These are phyloP conservation scores for Furnarius figulus DNA, from an alignment of 2,113 vertebrate species.

Conservation along the genomic window DNA sequence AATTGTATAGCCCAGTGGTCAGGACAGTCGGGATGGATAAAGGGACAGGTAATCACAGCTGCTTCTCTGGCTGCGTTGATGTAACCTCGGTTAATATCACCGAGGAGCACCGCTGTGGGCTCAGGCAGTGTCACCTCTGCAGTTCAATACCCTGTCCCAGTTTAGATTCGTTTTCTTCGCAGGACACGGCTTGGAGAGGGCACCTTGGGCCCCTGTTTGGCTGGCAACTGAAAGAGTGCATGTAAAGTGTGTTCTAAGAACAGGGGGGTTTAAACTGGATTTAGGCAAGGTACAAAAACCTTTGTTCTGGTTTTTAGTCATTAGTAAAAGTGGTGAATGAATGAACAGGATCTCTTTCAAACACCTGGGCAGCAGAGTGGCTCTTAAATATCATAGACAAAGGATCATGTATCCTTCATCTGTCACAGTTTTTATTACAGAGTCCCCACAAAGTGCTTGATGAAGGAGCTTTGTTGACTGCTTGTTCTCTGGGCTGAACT, in stretches of 20 bases:
- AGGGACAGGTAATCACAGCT: conserved; percentile 34
- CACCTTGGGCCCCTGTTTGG: neutral
- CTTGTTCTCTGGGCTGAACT: neutral
- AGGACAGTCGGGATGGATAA: neutral
- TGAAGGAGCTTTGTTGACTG: neutral
- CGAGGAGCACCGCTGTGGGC: neutral
- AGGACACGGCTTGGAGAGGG: neutral
- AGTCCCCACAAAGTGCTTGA: neutral
- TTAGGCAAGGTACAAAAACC: neutral
- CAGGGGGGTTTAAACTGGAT: neutral
- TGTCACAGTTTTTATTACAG: neutral
- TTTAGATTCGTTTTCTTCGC: neutral
- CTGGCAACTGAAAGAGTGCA: neutral
- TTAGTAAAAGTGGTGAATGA: neutral
- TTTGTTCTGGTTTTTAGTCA: neutral
- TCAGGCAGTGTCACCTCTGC: neutral
- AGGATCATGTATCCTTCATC: neutral
- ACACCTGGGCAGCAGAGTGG: neutral
- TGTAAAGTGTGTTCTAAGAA: neutral
- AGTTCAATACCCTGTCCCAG: neutral
- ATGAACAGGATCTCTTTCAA: neutral
- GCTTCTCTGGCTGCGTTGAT: neutral
- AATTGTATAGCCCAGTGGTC: neutral
- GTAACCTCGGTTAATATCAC: neutral
- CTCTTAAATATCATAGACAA: neutral